phyloP scores from a whole-genome alignment of 2,888 invertebrate species.

The Harpagoxenus sublaevis region DNA sequence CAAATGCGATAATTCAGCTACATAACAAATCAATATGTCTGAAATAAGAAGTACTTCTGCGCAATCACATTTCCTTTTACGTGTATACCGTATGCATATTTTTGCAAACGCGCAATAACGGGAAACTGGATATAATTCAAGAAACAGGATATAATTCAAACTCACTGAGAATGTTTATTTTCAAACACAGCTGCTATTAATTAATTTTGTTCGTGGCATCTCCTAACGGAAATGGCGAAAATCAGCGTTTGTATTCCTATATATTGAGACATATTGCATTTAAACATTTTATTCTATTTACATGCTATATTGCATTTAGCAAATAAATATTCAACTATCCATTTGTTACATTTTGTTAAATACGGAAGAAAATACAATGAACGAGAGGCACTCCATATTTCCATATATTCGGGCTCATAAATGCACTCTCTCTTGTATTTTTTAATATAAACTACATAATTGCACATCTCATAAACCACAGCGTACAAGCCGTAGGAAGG shows the following conservation, averaged over 20 bases:
- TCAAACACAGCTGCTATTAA: background rate
- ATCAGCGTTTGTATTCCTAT: background rate
- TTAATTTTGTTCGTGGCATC: background rate
- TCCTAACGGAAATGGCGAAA: background rate
- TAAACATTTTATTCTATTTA: background rate
- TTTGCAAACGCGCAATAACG: background rate
- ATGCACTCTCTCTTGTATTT: background rate
- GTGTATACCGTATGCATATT: background rate
- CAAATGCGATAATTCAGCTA: background rate
- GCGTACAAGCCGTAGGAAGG: background rate
- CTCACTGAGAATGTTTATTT: conserved; percentile 1
- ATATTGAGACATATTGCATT: background rate
- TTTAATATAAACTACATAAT: background rate
- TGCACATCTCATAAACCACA: background rate
- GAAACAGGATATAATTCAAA: background rate
- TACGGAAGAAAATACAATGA: background rate
- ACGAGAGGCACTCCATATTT: background rate
- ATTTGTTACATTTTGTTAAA: background rate
- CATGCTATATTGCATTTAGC: background rate
- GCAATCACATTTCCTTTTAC: background rate
- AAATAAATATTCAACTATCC: background rate
- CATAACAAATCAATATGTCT: conserved; percentile 19
- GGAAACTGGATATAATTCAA: background rate
- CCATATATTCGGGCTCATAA: background rate
- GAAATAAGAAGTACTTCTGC: background rate